These are phyloP conservation scores for Gymnoscopelus braueri DNA, from an alignment of 2,797 vertebrate species.

Conservation along the genomic window DNA sequence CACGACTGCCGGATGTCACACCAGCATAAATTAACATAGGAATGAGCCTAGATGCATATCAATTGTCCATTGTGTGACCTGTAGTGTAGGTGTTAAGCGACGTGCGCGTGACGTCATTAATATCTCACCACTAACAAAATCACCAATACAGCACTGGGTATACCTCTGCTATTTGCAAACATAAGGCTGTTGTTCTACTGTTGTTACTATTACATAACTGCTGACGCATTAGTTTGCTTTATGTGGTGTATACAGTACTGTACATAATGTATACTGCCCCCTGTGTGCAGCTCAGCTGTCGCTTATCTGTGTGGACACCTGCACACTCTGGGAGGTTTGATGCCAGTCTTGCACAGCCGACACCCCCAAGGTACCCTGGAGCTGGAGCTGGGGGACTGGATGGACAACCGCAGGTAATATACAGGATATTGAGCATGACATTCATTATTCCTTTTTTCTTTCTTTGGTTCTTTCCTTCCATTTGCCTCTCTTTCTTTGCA, in stretches of 20 bases:
- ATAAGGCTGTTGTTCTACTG: neutral
- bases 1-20: no score
- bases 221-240: neutral
- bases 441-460: neutral
- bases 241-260: neutral
- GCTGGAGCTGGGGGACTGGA: conserved; percentile 97
- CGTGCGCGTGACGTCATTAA: no score
- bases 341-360: conserved; percentile 91
- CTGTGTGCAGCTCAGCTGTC: conserved; percentile 84
- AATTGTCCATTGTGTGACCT: no score
- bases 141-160: no score
- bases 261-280: neutral
- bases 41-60: no score
- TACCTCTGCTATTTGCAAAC: no score
- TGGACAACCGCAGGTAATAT: conserved; percentile 87
- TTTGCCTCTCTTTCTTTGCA: neutral
- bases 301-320: conserved; percentile 97
- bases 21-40: no score
- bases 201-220: neutral
- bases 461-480: neutral
- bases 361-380: conserved; percentile 91
- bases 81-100: no score
- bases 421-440: neutral
- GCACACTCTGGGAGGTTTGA: conserved; percentile 92
- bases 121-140: no score